Evolutionary conservation across 1,140 invertebrate genomes (phyloP), one percentile per base, ranked within the genome.

Genomic region (Kradibia gibbosae): DNA sequence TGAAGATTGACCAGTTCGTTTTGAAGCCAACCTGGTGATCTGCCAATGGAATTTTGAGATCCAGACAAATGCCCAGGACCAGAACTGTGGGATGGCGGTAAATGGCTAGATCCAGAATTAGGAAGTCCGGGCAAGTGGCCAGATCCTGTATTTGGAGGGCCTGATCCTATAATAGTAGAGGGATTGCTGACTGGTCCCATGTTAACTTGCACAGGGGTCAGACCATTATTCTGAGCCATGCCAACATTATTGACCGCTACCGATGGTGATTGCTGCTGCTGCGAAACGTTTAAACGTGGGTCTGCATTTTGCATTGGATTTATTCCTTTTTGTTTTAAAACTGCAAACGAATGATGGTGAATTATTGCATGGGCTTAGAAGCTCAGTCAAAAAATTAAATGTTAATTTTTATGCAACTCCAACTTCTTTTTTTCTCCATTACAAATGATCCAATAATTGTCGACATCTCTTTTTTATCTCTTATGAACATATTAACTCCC

Each of bases 321-420:
- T 89, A 91, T 91, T 89, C 89, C 91, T 90, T 92, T 92, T 89
- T 92, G 91, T 87, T 92, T 92, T 87, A 92, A 89, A 89, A 92
- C 91, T 92, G 88, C 87, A 91, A 91, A 89, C 86, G 87, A 91
- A 90, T 89, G 87, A 88, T 88, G 88, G 79, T 73, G 75, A 70
- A 82, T 82, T 82, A 82, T 82, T 82, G 80, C 67, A 82, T 73
- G 42, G 75, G 80, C 45, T 82, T 77, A 82, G 75, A 78, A 57
- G 74, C 50, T 72, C 80, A 78, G 74, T 78, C 65, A 78, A 77
- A 78, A 81, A 73, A 78, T 82, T 55, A 72, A 72, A 76, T 82
- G 65, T 78, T 77, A 71, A 77, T 67, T 75, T 82, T 78, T 72
- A 82, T 82, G 73, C 80, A 82, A 72, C 55, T 78, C 80, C 80